Evolutionary conservation across 1,140 invertebrate genomes (phyloP), one percentile per base, ranked within the genome.

Genomic region (Eriosoma lanigerum): DNA sequence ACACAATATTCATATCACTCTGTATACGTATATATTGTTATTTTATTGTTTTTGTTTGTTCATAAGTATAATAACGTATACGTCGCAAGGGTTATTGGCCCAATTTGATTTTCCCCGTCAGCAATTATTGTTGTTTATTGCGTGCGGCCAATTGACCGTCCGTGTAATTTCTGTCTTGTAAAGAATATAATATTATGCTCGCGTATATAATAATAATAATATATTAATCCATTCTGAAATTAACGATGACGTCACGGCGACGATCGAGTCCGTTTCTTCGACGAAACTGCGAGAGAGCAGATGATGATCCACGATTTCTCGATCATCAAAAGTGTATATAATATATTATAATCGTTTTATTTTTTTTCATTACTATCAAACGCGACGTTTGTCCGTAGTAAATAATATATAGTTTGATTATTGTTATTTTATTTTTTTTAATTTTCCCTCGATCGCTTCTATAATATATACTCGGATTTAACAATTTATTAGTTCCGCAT

Each of bases 401-500:
- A n/a, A 38, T 38, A 38, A 4, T 38, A 38, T 38, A 38, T 38
- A 38, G 32, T 38, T 60, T 26, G 29, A 32, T 62, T 8, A 17
- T 8, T 29, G 0, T 5, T 1, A 1, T 29, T 62, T 29, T 62
- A n/a, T n/a, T n/a, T 60, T 62, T 62, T n/a, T 13, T 26, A 38
- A 13, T 62, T 19, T 19, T n/a, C 15, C 1, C 3, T 38, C 44
- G 21, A 24, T 48, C 44, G 15, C 21, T 8, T 38, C 38, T 38
- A 38, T 38, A 38, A 38, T 38, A 38, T 38, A 38, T 38, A 38
- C 46, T 68, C 21, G 21, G n/a, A 68, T 68, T 68, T 68, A 46
- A 68, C 64, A 21, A 68, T 68, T 44, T 68, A 68, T 68, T 68
- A 68, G 64, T 68, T 68, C 64, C 64, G 21, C 64, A 44, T 68